Base-by-base conservation (phyloP, 2,888 invertebrate species). In the Chloroclystis v-ata region DNA sequence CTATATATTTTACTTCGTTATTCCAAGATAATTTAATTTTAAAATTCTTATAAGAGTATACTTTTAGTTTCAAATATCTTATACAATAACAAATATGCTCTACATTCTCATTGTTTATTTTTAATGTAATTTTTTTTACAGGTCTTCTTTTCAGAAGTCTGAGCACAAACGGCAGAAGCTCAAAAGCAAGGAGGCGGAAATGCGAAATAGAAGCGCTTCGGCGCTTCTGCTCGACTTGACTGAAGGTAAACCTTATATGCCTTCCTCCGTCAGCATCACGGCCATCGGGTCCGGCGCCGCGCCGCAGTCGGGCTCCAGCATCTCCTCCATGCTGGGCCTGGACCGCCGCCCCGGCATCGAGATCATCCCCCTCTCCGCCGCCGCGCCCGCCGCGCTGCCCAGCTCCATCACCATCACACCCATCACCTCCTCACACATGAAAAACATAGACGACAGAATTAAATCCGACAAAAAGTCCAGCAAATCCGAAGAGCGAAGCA, bases 321-420 rank as follows among this genome's bases (percentile, higher is more conserved):
- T 89, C 12, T 89, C 90, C 24, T 90, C 92, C 8, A 90, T 92
- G 72, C 70, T 92, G 26, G 90, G 91, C 47, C 75, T 93, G 33
- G 93, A 94, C 59, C 88, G 92, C 46, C 83, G 94, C 20, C 92
- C 93, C 0, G 94, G 94, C 1, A 95, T 96, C 52, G 96, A 97
- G 79, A 95, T 96, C 38, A 95, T 96, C 62, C 95, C 96, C 0
- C 91, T 95, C 50, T 87, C 92, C 1, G 88, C 92, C 9, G 81
- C 91, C 6, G 79, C 92, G 0, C 90, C 91, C 4, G 89, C 92
- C 5, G 89, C 90, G 4, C 74, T 94, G 20, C 93, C 95, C 7
- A 94, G 94, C 65, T 95, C 95, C 1, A 95, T 96, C 47, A 96
- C 96, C 0, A 96, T 96, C 45, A 96, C 96, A 0, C 94, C 96